Base-by-base conservation (phyloP, 2,113 vertebrate species). In the Fukomys damarensis region DNA sequence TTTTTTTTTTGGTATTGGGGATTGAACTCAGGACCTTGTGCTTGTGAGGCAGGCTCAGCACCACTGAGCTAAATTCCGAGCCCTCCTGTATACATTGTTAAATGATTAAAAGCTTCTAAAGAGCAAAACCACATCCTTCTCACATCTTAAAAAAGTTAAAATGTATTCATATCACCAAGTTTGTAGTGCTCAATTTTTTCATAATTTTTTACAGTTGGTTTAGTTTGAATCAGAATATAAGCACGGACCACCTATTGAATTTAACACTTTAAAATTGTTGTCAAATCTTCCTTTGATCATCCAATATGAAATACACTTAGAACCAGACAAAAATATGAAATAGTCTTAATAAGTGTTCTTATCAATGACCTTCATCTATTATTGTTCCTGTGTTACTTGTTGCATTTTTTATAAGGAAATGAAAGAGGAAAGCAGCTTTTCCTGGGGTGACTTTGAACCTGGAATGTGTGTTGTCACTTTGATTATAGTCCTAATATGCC, bases 401-500 rank as follows among this genome's bases (percentile, higher is more conserved):
- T 91, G 43, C 77, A 94, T n/a, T 83, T 94, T 89, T 87, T 17
- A 65, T 74, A 85, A 94, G 66, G 26, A 70, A 95, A 91, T 90
- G 97, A 93, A 90, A 88, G 80, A 92, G 84, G 89, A 86, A 97
- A 98, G 96, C 96, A 98, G 97, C 95, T 97, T 98, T 98, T 98
- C 83, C 12, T 0, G 86, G 3, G 16, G 97, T 98, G 98, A 95
- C 98, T 98, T 98, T 98, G 98, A 98, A 98, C 98, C 97, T 95
- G 93, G 35, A 94, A 96, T 98, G 94, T 97, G 97, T 91, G 97
- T 97, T 97, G 93, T 91, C 91, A 16, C 95, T 97, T 97, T 98
- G 92, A 96, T 91, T 97, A 83, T 83, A 30, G 97, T 95, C 85
- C 97, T 98, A 98, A 98, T 97, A 98, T 98, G 97, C 97, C 98